Conservation (phyloP, 2,888 invertebrate species). For the Mesodorylaimus sp. region DNA sequence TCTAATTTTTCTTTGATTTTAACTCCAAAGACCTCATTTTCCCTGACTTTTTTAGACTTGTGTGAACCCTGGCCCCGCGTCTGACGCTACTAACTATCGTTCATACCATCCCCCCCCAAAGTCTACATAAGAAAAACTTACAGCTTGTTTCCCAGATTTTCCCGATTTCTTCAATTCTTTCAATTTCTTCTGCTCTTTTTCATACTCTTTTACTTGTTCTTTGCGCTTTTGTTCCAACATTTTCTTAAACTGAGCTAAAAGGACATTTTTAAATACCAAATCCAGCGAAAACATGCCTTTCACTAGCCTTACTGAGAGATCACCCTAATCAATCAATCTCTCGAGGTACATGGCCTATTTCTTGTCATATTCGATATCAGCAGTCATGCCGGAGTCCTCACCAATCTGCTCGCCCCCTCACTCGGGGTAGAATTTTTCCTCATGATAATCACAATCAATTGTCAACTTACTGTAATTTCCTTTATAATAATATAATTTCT, state of each 20-base stretch:
- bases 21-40: too few species aligned
- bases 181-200: slow-evolving; percentile 89
- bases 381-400: background rate
- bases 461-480: slow-evolving; percentile 57
- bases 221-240: slow-evolving; percentile 89
- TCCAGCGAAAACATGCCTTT: too few species aligned
- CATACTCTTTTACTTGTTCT: slow-evolving; percentile 87
- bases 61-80: too few species aligned
- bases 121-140: too few species aligned
- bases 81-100: too few species aligned
- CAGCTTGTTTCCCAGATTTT: slow-evolving; percentile 79
- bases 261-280: too few species aligned
- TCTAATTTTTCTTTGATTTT: too few species aligned
- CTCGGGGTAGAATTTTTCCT: background rate
- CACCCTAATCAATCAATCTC: too few species aligned
- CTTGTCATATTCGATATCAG: background rate
- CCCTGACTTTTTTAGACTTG: too few species aligned
- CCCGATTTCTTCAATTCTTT: slow-evolving; percentile 87
- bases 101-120: too few species aligned
- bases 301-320: too few species aligned
- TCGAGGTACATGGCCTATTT: too few species aligned
- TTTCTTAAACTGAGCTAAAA: slow-evolving; percentile 59
- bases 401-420: background rate
- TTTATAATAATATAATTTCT: slow-evolving; percentile 84
- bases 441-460: background rate